Evolutionary conservation across 2,888 invertebrate species (phyloP), one percentile per base, ranked within the genome.

Genomic region (Patella caerulea): DNA sequence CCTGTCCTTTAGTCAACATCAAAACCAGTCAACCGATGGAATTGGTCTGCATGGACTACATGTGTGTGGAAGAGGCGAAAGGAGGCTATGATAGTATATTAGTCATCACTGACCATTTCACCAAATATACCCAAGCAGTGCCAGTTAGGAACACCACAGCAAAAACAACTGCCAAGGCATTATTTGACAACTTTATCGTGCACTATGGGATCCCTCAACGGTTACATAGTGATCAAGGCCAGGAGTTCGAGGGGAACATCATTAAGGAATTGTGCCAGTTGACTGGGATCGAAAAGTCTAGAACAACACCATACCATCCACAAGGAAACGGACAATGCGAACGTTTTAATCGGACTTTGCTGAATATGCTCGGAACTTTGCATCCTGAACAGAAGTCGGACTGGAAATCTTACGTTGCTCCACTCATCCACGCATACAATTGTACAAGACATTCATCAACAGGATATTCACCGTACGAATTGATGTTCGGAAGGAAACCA

Each of bases 101-200:
- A 29, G 77, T 77, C 12, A 70, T 77, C 12, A 77, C 77, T 5
- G 78, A 78, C 19, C 74, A 74, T 56, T 78, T 78, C 34, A 74
- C 78, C 4, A 71, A 54, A n/a, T 78, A 69, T 69, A 73, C 73
- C 5, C 29, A 59, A 54, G 77, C 77, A 7, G 17, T 73, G 12
- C 77, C 77, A 29, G 71, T 74, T 12, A 69, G 29, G n/a, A 78
- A 78, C 45, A 78, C 73, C 14, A 78, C 78, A 34, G 74, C 78
- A 29, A 74, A 74, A 71, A 72, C 72, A 56, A 76, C 72, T 17
- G 56, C 56, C 56, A 56, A 56, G 56, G 56, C 56, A 56, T 56
- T 56, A 56, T 34, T 34, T 34, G 34, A 34, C 34, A 34, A 34
- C 34, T 34, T 34, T 7, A 59, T 59, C 17, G 17, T 59, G 59